A percentile compares a stretch with the other conserved stretches of the same genome.
phyloP scores from a whole-genome alignment of 2,888 invertebrate genomes.

The Neoaliturus tenellus region DNA sequence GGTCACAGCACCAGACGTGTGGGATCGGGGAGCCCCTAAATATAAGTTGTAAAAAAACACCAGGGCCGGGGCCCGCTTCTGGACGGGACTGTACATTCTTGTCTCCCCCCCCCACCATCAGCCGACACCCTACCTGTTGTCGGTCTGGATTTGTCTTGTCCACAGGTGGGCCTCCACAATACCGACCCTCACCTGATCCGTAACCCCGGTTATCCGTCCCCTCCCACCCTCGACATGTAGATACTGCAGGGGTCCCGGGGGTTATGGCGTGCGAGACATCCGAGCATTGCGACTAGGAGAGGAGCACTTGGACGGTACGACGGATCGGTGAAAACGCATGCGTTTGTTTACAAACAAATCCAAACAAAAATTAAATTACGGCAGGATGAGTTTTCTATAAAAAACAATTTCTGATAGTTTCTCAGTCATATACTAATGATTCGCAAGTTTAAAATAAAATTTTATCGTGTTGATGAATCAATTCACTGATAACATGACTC shows the following conservation, averaged over 20 bases:
- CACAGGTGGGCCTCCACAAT: conserved; percentile 53
- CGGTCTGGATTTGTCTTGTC: conserved; percentile 53
- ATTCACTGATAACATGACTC: no score
- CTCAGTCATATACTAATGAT: no score
- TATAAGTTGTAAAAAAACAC: conserved; percentile 41
- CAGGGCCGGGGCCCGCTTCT: conserved; percentile 6
- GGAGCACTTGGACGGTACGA: not conserved
- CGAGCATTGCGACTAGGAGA: not conserved
- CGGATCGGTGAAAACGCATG: not conserved
- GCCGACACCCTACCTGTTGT: conserved; percentile 56
- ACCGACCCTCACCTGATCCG: conserved; percentile 47
- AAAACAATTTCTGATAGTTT: no score
- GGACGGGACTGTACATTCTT: conserved; percentile 51
- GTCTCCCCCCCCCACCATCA: conserved; percentile 39
- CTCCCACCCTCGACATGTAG: conserved; percentile 27
- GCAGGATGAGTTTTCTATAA: no score
- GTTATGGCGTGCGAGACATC: no score
- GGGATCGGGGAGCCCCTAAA: conserved; percentile 42
- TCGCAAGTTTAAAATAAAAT: no score
- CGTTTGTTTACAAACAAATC: not conserved
- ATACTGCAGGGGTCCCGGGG: not conserved
- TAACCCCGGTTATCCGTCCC: not conserved
- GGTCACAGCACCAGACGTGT: conserved; percentile 24
- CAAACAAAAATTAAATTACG: no score
- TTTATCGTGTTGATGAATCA: no score